Conservation (phyloP, 2,888 invertebrate genomes). For the Lymantria monacha region DNA sequence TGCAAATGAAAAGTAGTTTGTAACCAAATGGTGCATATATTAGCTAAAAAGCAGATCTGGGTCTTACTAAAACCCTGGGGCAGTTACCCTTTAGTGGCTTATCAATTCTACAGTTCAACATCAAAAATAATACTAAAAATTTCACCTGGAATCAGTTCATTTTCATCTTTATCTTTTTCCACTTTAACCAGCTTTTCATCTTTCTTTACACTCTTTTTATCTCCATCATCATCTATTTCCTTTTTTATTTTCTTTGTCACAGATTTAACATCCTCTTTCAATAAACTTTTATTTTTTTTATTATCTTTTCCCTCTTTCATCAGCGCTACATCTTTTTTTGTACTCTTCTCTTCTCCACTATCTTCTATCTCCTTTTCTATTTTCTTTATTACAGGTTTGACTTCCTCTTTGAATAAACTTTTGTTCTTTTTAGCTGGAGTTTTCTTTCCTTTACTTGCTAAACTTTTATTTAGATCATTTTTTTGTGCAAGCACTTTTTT, state of each 20-base stretch:
- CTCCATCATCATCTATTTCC: constrained; percentile 7
- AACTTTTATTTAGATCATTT: constrained; percentile 4
- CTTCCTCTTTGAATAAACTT: neutral
- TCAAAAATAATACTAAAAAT: too few species aligned
- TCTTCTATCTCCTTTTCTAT: constrained; percentile 12
- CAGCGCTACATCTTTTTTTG: constrained; percentile 20
- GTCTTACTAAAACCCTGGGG: too few species aligned
- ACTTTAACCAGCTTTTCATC: neutral
- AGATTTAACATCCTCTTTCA: neutral
- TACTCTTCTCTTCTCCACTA: constrained; percentile 1
- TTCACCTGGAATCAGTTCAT: constrained; percentile 44
- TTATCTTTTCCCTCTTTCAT: neutral
- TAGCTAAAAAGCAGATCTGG: too few species aligned
- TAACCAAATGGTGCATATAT: too few species aligned
- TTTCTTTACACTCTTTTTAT: constrained; percentile 1
- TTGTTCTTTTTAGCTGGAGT: constrained; percentile 1
- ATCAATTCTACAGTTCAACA: too few species aligned
- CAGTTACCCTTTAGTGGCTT: too few species aligned
- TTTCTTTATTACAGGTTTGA: neutral
- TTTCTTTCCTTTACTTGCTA: constrained; percentile 2
- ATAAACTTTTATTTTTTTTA: neutral
- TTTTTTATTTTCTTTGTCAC: constrained; percentile 7
- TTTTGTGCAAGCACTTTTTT: constrained; percentile 24
- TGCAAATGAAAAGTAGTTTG: too few species aligned
- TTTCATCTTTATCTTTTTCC: constrained; percentile 8